These are phyloP conservation scores for Barnardius zonarius DNA, from an alignment of 2,113 vertebrate genomes.

Conservation along the genomic window DNA sequence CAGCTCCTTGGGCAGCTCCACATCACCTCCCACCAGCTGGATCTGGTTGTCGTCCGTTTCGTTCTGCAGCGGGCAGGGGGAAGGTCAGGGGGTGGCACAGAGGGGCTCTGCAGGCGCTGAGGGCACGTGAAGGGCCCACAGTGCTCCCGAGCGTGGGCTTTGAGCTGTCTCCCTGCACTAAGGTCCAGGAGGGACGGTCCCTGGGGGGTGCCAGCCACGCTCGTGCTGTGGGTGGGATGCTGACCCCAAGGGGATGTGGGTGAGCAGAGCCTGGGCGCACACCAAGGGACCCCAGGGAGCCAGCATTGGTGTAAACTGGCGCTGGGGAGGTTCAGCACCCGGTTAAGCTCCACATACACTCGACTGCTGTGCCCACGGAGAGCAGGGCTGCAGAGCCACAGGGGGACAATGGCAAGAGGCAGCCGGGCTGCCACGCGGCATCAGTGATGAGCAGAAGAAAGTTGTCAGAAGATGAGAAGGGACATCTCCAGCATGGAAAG, in stretches of 20 bases:
- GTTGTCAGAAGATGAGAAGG: not conserved
- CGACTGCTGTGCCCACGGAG: not conserved
- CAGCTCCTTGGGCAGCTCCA: constrained; percentile 91
- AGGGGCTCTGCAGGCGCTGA: not conserved
- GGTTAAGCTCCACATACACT: not conserved
- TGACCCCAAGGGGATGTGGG: not conserved
- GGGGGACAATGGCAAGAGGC: not conserved
- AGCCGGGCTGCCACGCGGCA: not conserved
- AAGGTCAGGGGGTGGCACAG: not conserved
- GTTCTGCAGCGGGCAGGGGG: constrained; percentile 69
- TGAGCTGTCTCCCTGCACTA: accelerated
- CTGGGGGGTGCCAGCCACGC: not conserved
- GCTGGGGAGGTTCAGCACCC: not conserved
- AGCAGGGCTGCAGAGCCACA: accelerated
- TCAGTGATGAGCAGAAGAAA: constrained; percentile 31
- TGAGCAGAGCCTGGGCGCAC: not conserved
- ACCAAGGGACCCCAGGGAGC: not conserved
- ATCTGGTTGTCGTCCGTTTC: constrained; percentile 93
- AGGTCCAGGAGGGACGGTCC: accelerated
- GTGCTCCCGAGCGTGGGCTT: not conserved
- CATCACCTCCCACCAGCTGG: constrained; percentile 88
- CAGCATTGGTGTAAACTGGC: not conserved
- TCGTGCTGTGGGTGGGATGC: not conserved
- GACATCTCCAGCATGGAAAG: not conserved
- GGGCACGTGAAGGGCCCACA: accelerated